Percentiles rank a stretch among this genome's conserved stretches.
phyloP scores from a whole-genome alignment of 2,797 vertebrate genomes.

The Pachyuromys duprasi region DNA sequence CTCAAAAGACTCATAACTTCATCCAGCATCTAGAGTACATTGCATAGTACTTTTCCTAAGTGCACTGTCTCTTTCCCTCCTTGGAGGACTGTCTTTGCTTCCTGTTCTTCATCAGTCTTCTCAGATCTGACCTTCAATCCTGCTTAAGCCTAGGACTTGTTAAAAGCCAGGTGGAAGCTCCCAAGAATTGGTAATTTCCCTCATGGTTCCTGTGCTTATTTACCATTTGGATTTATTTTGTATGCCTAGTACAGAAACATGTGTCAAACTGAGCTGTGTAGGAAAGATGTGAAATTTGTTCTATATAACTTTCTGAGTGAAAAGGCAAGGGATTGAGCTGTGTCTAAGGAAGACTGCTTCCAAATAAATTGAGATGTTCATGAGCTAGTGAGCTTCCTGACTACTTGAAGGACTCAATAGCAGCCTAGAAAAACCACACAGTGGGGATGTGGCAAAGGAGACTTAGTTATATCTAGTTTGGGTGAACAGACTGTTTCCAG shows the following conservation, averaged over 20 bases:
- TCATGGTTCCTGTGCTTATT: neutral
- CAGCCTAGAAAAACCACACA: neutral
- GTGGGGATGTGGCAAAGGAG: neutral
- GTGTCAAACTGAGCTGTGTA: neutral
- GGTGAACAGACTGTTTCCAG: neutral
- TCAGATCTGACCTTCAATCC: conserved; percentile 11
- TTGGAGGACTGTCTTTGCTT: neutral
- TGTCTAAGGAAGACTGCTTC: neutral
- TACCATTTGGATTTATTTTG: neutral
- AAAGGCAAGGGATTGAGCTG: neutral
- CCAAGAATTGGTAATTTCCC: neutral
- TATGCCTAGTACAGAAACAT: neutral
- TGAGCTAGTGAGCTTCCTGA: neutral
- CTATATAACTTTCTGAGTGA: neutral
- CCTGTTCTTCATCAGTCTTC: neutral
- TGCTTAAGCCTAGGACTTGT: neutral
- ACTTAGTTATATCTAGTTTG: neutral
- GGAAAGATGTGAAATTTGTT: conserved; percentile 12
- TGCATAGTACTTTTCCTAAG: neutral
- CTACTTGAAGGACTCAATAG: neutral
- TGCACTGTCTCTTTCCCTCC: neutral
- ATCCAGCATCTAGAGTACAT: conserved; percentile 4
- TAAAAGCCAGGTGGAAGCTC: neutral
- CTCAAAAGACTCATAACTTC: neutral
- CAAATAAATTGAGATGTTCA: neutral